Evolutionary conservation across 2,888 invertebrate species (phyloP).

Genomic region (Conistra vaccinii): DNA sequence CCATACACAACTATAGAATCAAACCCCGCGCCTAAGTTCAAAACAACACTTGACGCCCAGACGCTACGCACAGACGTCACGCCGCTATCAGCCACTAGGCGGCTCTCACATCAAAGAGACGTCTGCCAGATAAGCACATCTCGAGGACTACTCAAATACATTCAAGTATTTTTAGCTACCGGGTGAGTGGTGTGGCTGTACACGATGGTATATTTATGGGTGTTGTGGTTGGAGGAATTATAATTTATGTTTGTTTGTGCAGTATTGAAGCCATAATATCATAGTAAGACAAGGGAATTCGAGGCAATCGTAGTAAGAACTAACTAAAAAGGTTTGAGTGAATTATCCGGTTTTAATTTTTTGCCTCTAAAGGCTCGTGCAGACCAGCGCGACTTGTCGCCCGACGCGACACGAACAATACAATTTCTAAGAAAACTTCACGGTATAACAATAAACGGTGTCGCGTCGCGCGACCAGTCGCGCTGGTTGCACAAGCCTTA

Average conservation of each 20-base stretch:
- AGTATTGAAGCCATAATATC: background rate
- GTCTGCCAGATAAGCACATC: slow-evolving; percentile 56
- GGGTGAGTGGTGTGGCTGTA: slow-evolving; percentile 32
- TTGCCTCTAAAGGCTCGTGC: too few species aligned
- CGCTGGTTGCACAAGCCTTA: too few species aligned
- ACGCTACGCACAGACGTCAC: slow-evolving; percentile 31
- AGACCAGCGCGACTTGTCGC: too few species aligned
- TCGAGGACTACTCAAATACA: slow-evolving; percentile 59
- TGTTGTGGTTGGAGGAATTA: slow-evolving; percentile 23
- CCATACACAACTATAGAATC: background rate
- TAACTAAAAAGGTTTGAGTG: background rate
- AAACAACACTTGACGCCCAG: slow-evolving; percentile 31
- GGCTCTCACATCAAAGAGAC: slow-evolving; percentile 57
- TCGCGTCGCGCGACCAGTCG: too few species aligned
- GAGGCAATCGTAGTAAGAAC: background rate
- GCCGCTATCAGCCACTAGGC: slow-evolving; percentile 48
- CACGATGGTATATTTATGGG: slow-evolving; percentile 27
- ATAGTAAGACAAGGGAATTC: background rate
- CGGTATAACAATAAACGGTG: too few species aligned
- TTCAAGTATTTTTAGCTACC: slow-evolving; percentile 60
- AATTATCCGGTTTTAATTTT: background rate
- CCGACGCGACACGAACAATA: too few species aligned
- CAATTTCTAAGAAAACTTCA: too few species aligned
- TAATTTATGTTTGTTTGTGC: slow-evolving; percentile 23
- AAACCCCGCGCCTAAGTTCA: slow-evolving; percentile 5